Evolutionary conservation across 1,140 invertebrate genomes (phyloP), one percentile per base, ranked within the genome.

Genomic region (Drosophila tropicalis): DNA sequence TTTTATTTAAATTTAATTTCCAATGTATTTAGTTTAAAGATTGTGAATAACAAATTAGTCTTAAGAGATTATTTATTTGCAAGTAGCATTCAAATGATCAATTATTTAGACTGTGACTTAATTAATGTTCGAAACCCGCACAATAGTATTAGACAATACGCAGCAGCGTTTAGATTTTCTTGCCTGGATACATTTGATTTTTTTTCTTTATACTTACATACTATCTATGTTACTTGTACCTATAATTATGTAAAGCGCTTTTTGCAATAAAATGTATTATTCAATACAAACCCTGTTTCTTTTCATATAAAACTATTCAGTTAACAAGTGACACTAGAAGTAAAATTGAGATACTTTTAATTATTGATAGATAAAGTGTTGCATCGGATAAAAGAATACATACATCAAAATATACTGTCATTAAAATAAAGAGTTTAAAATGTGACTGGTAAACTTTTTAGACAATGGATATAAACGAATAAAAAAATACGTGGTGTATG

Each of bases 181-280:
- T 87, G 82, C 72, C 76, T 86, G 71, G 67, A 71, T 74, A 79
- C 82, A 81, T 74, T 81, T 70, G 74, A 68, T 66, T 85, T 81
- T 76, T 25, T 81, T 47, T 47, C 72, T 81, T 51, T 51, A 51
- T 51, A 58, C 56, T 76, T 64, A 41, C 62, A 60, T 82, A 62
- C 62, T 47, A 72, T 39, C 70, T 69, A 83, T 79, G 77, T 79
- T 82, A 85, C 54, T 79, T 87, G 66, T 87, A 62, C 34, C 60
- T 41, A 29, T 62, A 62, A 83, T 79, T 72, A 77, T 92, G 86
- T 92, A 90, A 92, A 92, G 91, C 91, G 91, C 91, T 91, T 92
- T 92, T 92, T 92, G 91, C 91, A 92, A 92, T 91, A 92, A 92
- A 92, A 87, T 62, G 73, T 83, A 79, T 64, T 76, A 86, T 86